A percentile compares a stretch with the other conserved stretches of the same genome.
Conservation (phyloP, 2,888 invertebrate genomes). For the Oligia latruncula region DNA sequence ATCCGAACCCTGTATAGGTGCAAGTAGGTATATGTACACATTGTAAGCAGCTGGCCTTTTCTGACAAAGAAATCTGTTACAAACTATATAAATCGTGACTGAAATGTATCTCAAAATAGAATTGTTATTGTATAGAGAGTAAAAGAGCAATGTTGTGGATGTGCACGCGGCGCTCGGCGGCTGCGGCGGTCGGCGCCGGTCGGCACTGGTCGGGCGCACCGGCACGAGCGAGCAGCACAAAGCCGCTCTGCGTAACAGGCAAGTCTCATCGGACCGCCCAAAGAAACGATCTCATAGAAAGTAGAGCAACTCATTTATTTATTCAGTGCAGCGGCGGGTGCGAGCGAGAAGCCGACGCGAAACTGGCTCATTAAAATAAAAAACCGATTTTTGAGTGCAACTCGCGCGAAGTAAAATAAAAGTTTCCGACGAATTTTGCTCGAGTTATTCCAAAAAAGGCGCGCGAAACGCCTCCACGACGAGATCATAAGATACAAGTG, state of each 20-base stretch:
- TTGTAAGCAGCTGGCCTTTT: conserved; percentile 63
- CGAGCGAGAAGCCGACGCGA: conserved; percentile 84
- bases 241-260: conserved; percentile 66
- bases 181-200: conserved; percentile 9
- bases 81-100: conserved; percentile 76
- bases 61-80: conserved; percentile 68
- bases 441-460: conserved; percentile 90
- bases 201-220: conserved; percentile 41
- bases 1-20: neutral
- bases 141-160: conserved; percentile 75
- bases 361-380: conserved; percentile 90
- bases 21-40: conserved; percentile 24
- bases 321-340: conserved; percentile 87
- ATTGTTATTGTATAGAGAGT: conserved; percentile 75
- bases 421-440: conserved; percentile 89
- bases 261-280: conserved; percentile 82
- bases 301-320: conserved; percentile 90
- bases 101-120: conserved; percentile 74
- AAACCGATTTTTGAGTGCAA: conserved; percentile 88
- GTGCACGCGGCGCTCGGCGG: conserved; percentile 46
- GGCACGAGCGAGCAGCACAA: conserved; percentile 60
- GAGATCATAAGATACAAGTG: conserved; percentile 85
- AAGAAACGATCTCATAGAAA: conserved; percentile 90
- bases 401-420: conserved; percentile 87
- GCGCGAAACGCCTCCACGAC: conserved; percentile 84